Evolutionary conservation across 1,140 invertebrate genomes (phyloP), one percentile per base, ranked within the genome.

Genomic region (Aphaenogaster ashmeadi): DNA sequence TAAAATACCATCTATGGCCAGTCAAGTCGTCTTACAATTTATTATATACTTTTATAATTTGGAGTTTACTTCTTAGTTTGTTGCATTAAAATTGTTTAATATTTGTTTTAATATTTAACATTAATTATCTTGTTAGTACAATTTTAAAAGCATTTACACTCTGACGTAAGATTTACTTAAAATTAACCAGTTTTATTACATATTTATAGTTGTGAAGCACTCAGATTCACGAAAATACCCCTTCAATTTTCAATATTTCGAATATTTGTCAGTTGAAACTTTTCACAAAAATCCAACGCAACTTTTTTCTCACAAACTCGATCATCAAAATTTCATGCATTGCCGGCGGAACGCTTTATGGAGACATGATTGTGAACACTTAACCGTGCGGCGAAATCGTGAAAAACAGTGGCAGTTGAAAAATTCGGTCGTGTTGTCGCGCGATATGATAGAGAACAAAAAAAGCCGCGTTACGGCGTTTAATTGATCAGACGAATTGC

Each of bases 401-500:
- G 36, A 71, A 66, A 69, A 81, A 80, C 13, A 44, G 47, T 13
- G 13, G n/a, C 50, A 66, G 62, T 56, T 80, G 36, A 81, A 81
- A 69, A 56, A 81, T 81, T 81, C 9, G 50, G 7, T 15, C 38
- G 62, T 56, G 13, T 56, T 50, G 21, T 9, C 47, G 64, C 13
- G 36, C 50, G 21, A 81, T 41, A 44, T 47, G 15, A 52, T 18
- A 11, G 21, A 58, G 52, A 44, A 56, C 11, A 56, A 71, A 71
- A 81, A 64, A 81, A 33, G 8, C 1, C 50, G 38, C 13, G 47
- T 71, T 56, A 33, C 21, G 9, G n/a, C 15, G 38, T 81, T 81
- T 81, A 81, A 81, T 81, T 67, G 66, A 71, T 71, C 79, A 71
- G 66, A 81, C 36, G 66, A 81, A 81, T 81, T 56, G 79, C 36